Base-by-base conservation (phyloP, 1,140 invertebrate genomes). In the Drosophila pallidifrons region DNA sequence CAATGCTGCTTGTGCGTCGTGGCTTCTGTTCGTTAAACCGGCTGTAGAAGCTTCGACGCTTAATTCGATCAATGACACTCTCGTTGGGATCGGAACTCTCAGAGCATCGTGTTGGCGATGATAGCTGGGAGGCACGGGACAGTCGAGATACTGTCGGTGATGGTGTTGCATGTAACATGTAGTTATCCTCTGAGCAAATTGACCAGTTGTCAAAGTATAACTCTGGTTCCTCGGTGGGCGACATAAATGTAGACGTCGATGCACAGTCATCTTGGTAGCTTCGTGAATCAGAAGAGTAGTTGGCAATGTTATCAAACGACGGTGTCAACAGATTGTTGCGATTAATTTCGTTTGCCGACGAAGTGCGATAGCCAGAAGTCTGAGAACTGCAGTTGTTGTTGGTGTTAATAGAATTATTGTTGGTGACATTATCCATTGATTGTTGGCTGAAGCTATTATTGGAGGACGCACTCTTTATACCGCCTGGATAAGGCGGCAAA, bases 21-120 rank as follows among this genome's bases (percentile, higher is more conserved):
- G 94, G 94, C 3, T 87, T 96, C 79, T 96, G 95, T 80, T 97
- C 96, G 81, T 98, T 98, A 86, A 98, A 98, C 65, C 97, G 94
- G 3, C 95, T 96, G 86, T 98, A 98, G 92, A 97, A 98, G 91
- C 97, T 98, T 91, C 97, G 97, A 15, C 97, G 94, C 76, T 96
- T 94, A 71, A 98, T 98, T 75, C 97, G 94, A 82, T 98, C 97
- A 35, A 96, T 95, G 8, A 98, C 95, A 35, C 96, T 96, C 86
- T 97, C 96, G 49, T 92, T 92, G 43, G 94, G 91, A 61, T 93
- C 89, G 2, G 94, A 93, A 28, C 91, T 83, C 11, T 91, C 90
- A 1, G 91, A 91, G 51, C 83, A 82, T 38, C 81, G 82, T 3
- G 91, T 91, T 13, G 91, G 91, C 13, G 91, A 92, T 1, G 88